Evolutionary conservation across 2,797 vertebrate species (phyloP).

Genomic region (Myoxocephalus aenaeus): DNA sequence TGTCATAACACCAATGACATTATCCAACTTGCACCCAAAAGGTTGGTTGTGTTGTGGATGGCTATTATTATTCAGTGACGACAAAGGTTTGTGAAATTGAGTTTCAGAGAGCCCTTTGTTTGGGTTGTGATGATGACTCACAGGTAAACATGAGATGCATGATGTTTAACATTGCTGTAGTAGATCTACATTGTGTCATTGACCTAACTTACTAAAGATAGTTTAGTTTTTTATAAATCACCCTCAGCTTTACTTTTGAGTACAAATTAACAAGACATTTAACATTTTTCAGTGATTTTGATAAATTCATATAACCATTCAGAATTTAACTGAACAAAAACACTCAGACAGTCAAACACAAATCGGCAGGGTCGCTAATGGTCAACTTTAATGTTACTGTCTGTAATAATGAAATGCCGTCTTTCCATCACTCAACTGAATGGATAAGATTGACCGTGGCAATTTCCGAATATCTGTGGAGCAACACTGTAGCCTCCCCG

Average conservation of each 20-base stretch:
- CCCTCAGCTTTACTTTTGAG: not conserved
- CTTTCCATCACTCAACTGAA: constrained; percentile 38
- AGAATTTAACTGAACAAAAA: not conserved
- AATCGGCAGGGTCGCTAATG: not conserved
- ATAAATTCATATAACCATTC: not conserved
- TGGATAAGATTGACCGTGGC: constrained; percentile 22
- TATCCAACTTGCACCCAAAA: constrained; percentile 61
- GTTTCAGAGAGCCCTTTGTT: constrained; percentile 45
- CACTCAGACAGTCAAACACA: not conserved
- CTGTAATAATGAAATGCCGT: constrained; percentile 17
- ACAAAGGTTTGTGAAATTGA: constrained; percentile 49
- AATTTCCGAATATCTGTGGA: constrained; percentile 50
- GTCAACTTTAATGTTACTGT: not conserved
- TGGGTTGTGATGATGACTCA: constrained; percentile 52
- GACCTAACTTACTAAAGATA: not conserved
- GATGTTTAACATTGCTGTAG: constrained; percentile 17
- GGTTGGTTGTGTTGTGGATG: constrained; percentile 46
- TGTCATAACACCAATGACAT: constrained; percentile 71
- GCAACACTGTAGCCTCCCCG: constrained; percentile 22
- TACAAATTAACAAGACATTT: constrained; percentile 9
- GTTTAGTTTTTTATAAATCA: constrained; percentile 6
- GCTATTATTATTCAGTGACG: constrained; percentile 35
- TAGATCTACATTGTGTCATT: constrained; percentile 17
- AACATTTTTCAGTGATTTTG: not conserved
- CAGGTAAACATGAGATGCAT: constrained; percentile 8